These are phyloP conservation scores for Torymus aiolomorphi DNA, from an alignment of 2,888 invertebrate species.

Conservation along the genomic window DNA sequence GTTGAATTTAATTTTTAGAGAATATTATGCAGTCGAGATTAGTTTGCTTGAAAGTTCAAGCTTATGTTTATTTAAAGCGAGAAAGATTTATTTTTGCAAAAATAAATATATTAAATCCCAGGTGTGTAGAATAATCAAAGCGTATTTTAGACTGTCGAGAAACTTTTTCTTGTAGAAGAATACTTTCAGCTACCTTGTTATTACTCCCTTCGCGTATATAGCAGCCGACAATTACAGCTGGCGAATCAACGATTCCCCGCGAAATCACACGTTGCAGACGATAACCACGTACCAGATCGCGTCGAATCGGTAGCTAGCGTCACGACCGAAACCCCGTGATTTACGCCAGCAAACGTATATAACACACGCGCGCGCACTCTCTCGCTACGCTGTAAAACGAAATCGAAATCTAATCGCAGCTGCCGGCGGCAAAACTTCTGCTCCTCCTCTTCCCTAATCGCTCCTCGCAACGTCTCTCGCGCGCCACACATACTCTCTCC, in stretches of 20 bases:
- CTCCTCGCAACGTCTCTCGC: background rate
- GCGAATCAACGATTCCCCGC: background rate
- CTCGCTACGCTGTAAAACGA: background rate
- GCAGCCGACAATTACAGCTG: background rate
- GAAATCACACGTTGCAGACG: background rate
- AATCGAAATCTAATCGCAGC: slow-evolving; percentile 40
- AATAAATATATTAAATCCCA: too few relatives aligned
- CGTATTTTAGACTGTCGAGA: too few relatives aligned
- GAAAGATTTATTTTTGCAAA: too few relatives aligned
- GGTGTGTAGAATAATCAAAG: too few relatives aligned
- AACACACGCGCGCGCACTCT: background rate
- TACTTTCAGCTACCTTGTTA: too few relatives aligned
- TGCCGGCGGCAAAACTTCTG: slow-evolving; percentile 24
- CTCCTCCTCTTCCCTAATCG: slow-evolving; percentile 33
- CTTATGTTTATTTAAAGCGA: too few relatives aligned
- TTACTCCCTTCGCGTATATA: too few relatives aligned
- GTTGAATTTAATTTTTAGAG: too few relatives aligned
- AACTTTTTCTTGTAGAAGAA: too few relatives aligned
- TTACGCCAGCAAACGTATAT: background rate
- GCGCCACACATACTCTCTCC: background rate
- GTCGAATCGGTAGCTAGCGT: slow-evolving; percentile 2
- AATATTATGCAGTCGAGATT: too few relatives aligned
- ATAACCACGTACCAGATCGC: background rate
- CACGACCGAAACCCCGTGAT: slow-evolving; percentile 6
- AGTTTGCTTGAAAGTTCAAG: too few relatives aligned